A percentile compares a stretch with the other conserved stretches of the same genome.
Conservation (phyloP, 2,113 vertebrate species). For the Rhegmatorhina hoffmannsi region DNA sequence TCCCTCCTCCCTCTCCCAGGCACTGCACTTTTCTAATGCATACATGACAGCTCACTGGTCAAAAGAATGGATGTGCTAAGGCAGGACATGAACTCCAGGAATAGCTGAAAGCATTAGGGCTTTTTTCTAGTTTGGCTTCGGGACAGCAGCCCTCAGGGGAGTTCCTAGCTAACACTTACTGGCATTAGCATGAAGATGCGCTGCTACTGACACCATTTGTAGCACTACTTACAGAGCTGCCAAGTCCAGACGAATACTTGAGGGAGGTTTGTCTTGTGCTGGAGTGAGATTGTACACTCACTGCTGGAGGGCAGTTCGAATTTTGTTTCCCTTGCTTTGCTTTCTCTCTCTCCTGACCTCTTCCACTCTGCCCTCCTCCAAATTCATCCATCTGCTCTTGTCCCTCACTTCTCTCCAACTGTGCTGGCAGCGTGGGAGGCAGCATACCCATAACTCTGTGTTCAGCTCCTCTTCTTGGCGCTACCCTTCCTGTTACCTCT, state of each 20-base stretch:
- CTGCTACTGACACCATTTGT: constrained; percentile 55
- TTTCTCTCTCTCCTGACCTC: constrained; percentile 42
- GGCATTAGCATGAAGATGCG: constrained; percentile 41
- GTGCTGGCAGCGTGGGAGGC: constrained; percentile 17
- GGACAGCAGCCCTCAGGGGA: neutral
- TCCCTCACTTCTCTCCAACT: constrained; percentile 33
- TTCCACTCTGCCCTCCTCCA: constrained; percentile 49
- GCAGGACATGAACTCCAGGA: constrained; percentile 43
- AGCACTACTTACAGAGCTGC: constrained; percentile 66
- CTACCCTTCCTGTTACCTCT: neutral
- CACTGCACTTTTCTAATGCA: neutral
- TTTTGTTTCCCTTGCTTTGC: constrained; percentile 40
- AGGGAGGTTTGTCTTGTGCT: constrained; percentile 55
- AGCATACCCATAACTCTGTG: neutral
- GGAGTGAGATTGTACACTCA: constrained; percentile 45
- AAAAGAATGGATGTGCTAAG: constrained; percentile 9
- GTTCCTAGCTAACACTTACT: neutral
- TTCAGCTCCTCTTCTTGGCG: neutral
- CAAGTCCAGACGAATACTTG: constrained; percentile 61
- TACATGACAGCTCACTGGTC: constrained; percentile 18
- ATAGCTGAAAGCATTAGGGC: constrained; percentile 28
- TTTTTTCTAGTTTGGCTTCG: constrained; percentile 42
- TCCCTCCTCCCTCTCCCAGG: constrained; percentile 26
- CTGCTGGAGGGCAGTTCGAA: constrained; percentile 35
- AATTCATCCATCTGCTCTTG: constrained; percentile 66